phyloP scores from a whole-genome alignment of 1,140 invertebrate species.

The Harlomillsia oculata region DNA sequence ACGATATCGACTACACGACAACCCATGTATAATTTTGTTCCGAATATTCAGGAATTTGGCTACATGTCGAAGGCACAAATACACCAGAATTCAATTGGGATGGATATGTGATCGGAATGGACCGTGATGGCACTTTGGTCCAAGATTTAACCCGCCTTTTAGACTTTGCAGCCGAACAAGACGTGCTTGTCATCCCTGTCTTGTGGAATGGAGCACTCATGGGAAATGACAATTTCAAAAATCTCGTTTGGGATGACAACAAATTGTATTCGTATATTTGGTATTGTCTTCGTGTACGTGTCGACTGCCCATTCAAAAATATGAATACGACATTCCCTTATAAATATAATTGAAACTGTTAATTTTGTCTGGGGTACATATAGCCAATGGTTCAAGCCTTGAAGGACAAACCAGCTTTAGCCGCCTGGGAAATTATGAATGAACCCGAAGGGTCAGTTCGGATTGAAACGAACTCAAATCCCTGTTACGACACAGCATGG shows the following conservation, averaged over 20 bases:
- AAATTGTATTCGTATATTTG: conserved; percentile 43
- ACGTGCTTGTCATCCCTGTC: conserved; percentile 41
- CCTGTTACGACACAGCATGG: conserved; percentile 40
- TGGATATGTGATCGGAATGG: conserved; percentile 33
- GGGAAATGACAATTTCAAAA: conserved; percentile 38
- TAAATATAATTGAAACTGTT: conserved; percentile 1
- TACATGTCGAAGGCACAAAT: conserved; percentile 42
- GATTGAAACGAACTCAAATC: conserved; percentile 36
- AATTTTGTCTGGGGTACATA: conserved; percentile 17
- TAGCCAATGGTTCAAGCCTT: conserved; percentile 38
- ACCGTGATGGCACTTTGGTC: conserved; percentile 30
- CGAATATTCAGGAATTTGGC: conserved; percentile 40
- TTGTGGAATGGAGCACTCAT: conserved; percentile 43
- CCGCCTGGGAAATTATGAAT: conserved; percentile 43
- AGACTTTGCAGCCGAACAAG: conserved; percentile 35
- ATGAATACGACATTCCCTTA: neutral
- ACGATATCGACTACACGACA: too few relatives aligned
- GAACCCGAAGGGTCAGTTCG: conserved; percentile 42
- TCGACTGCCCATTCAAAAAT: neutral
- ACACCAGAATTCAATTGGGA: conserved; percentile 36
- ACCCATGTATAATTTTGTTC: too few relatives aligned
- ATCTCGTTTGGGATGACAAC: conserved; percentile 39
- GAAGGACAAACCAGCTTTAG: conserved; percentile 40
- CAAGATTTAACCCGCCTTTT: conserved; percentile 30
- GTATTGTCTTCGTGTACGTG: conserved; percentile 39